These are phyloP conservation scores for Phyllopteryx taeniolatus DNA, from an alignment of 2,113 vertebrate species.

Conservation along the genomic window DNA sequence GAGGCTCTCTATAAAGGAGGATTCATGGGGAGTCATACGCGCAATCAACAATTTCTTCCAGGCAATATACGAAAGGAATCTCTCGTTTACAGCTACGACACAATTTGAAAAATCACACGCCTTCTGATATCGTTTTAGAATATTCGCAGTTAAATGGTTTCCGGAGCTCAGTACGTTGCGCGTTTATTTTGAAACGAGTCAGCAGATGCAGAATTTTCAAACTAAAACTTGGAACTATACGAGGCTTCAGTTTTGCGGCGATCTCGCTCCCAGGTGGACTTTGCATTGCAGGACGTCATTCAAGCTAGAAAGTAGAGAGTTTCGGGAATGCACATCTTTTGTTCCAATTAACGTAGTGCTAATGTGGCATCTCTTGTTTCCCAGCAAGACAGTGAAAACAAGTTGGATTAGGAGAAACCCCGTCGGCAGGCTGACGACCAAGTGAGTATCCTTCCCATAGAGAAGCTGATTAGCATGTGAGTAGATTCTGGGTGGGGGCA, in stretches of 20 bases:
- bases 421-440: conserved; percentile 34
- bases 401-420: conserved; percentile 72
- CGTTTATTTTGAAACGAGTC: background rate
- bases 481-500: conserved; percentile 38
- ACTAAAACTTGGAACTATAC: background rate
- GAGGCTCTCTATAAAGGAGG: background rate
- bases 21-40: conserved; percentile 22
- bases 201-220: background rate
- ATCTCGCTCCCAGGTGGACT: conserved; percentile 28
- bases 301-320: conserved; percentile 26
- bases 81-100: conserved; percentile 52
- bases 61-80: conserved; percentile 58
- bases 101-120: background rate
- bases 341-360: conserved; percentile 68
- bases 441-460: conserved; percentile 20
- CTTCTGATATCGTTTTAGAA: background rate
- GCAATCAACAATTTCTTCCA: conserved; percentile 61
- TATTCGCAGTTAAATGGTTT: background rate
- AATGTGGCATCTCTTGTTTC: conserved; percentile 65
- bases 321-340: conserved; percentile 65
- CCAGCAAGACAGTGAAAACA: conserved; percentile 77
- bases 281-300: conserved; percentile 39
- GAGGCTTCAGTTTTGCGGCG: background rate
- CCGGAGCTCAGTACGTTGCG: background rate
- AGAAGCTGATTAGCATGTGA: conserved; percentile 59